These are phyloP conservation scores for Diarsia dahlii DNA, from an alignment of 2,888 invertebrate species.

Conservation along the genomic window DNA sequence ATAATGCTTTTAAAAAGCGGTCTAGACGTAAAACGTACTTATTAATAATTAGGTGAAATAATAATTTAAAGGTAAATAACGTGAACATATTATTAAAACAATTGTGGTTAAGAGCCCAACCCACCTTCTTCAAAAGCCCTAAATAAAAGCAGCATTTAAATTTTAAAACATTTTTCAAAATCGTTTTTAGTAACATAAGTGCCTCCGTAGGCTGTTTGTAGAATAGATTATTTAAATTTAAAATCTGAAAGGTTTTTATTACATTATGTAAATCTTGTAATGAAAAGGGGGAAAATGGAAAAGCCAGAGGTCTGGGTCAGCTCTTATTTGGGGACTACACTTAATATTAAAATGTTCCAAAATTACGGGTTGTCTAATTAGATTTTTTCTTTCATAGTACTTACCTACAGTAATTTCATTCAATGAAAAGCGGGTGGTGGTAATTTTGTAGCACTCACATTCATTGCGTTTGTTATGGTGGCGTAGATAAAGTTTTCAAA, in stretches of 20 bases:
- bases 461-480: neutral
- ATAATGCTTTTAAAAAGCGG: neutral
- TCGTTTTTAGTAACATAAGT: constrained; percentile 33
- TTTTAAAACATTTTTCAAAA: constrained; percentile 21
- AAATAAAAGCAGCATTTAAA: neutral
- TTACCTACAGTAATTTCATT: neutral
- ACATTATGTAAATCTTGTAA: constrained; percentile 61
- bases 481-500: neutral
- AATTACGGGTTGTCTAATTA: constrained; percentile 5
- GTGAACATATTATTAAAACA: neutral
- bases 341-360: constrained; percentile 30
- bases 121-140: neutral
- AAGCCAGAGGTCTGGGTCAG: constrained; percentile 21
- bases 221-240: constrained; percentile 59
- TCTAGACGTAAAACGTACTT: neutral
- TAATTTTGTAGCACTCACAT: neutral
- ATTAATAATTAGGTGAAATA: neutral
- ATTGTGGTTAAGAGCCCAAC: neutral
- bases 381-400: neutral
- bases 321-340: constrained; percentile 27
- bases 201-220: constrained; percentile 39
- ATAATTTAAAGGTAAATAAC: neutral
- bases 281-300: constrained; percentile 52
- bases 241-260: constrained; percentile 63
- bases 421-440: neutral